Evolutionary conservation across 2,113 vertebrate species (phyloP), one percentile per base, ranked within the genome.

Genomic region (Ornithorhynchus anatinus): DNA sequence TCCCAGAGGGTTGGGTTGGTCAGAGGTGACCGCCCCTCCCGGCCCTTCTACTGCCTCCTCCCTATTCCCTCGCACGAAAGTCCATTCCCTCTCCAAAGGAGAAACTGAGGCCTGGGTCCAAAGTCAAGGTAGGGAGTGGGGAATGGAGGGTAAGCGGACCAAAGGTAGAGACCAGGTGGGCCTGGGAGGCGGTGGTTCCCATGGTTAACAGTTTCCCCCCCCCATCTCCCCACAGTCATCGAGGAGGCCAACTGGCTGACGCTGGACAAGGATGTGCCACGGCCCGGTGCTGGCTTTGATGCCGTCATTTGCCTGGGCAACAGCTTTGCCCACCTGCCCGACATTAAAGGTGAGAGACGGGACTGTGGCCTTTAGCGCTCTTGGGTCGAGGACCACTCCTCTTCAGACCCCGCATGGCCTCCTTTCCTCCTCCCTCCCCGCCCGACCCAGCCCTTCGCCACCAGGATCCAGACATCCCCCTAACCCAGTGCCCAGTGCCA

Each of bases 221-320:
- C 17, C 37, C 15, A 1, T 69, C 11, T 64, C 23, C 12, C 56
- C 20, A 51, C 79, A 99, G 98, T 97, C 61, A 99, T 99, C 2
- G 97, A 99, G 76, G 98, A 99, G 74, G 97, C 97, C 78, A 99
- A 99, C 91, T 99, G 98, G 98, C 92, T 99, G 65, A 95, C 96
- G 0, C 85, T 99, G 66, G 14, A 93, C 25, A 92, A 94, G 17
- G 97, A 99, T 58, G 66, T 99, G 66, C 88, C 93, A 60, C 96
- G 93, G 86, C 95, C 95, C 3, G 95, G 89, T 3, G 74, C 86
- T 0, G 96, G 97, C 16, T 99, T 97, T 44, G 98, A 99, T 15
- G 98, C 98, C 0, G 98, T 97, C 50, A 97, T 99, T 84, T 99
- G 98, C 88, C 93, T 99, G 2, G 97, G 98, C 29, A 99, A 99